Percentiles rank a stretch among this genome's conserved stretches.
phyloP scores from a whole-genome alignment of 2,113 vertebrate genomes.

The Petroica traversi region DNA sequence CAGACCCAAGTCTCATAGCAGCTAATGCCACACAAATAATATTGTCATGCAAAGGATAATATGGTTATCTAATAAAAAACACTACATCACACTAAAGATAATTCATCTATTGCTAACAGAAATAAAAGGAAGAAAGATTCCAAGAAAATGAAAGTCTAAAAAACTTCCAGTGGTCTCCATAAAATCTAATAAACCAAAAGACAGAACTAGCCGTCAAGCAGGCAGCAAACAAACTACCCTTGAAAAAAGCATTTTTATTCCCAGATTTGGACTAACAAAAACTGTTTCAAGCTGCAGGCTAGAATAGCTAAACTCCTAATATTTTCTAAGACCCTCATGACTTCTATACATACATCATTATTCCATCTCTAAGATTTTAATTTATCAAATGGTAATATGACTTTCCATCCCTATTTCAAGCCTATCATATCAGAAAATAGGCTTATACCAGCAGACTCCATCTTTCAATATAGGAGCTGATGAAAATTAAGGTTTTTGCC shows the following conservation, averaged over 20 bases:
- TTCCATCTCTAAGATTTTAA: neutral
- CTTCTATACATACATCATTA: neutral
- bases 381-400: neutral
- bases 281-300: neutral
- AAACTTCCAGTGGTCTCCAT: neutral
- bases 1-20: neutral
- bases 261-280: neutral
- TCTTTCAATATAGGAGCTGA: neutral
- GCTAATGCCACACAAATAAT: neutral
- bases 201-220: neutral
- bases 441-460: neutral
- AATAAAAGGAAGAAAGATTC: neutral
- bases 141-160: neutral
- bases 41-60: neutral
- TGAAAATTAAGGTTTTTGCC: neutral
- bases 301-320: neutral
- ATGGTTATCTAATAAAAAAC: neutral
- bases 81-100: neutral
- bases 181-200: neutral
- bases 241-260: neutral
- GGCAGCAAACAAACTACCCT: neutral
- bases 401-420: neutral
- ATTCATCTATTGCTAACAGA: neutral
- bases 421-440: neutral
- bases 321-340: neutral